Percentiles rank a stretch among this genome's conserved stretches.
phyloP scores from a whole-genome alignment of 1,140 invertebrate species.

The Aphis craccivora region DNA sequence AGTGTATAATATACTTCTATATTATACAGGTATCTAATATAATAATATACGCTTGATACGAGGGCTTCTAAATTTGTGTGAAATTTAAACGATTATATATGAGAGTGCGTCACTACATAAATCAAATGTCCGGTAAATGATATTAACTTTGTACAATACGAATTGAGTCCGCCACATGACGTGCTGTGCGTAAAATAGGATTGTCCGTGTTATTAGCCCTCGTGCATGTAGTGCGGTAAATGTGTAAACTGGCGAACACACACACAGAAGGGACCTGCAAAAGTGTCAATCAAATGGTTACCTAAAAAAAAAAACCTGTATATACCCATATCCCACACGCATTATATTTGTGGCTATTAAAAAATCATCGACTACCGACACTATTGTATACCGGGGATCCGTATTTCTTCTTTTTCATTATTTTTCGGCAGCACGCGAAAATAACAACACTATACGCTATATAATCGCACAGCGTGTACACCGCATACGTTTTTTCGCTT shows the following conservation, averaged over 20 bases:
- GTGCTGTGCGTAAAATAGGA: slow-evolving; percentile 11
- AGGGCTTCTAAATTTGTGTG: neutral
- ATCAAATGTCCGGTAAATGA: neutral
- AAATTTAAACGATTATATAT: slow-evolving; percentile 7
- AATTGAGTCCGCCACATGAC: neutral
- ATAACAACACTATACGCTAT: neutral
- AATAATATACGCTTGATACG: neutral
- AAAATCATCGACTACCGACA: slow-evolving; percentile 36
- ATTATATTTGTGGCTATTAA: slow-evolving; percentile 9
- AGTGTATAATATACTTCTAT: neutral
- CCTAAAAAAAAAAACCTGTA: neutral
- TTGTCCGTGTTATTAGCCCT: neutral
- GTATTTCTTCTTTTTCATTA: slow-evolving; percentile 1
- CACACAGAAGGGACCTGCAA: neutral
- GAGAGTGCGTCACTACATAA: neutral
- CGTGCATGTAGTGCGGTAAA: neutral
- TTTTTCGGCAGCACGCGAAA: neutral
- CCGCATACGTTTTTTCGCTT: neutral
- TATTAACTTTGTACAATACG: neutral
- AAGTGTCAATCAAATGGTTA: slow-evolving; percentile 43
- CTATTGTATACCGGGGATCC: neutral
- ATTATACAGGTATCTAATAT: neutral
- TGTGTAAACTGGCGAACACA: neutral
- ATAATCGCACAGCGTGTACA: neutral
- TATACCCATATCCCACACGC: neutral